Evolutionary conservation across 2,113 vertebrate genomes (phyloP), one percentile per base, ranked within the genome.

Genomic region (Myotis yumanensis): DNA sequence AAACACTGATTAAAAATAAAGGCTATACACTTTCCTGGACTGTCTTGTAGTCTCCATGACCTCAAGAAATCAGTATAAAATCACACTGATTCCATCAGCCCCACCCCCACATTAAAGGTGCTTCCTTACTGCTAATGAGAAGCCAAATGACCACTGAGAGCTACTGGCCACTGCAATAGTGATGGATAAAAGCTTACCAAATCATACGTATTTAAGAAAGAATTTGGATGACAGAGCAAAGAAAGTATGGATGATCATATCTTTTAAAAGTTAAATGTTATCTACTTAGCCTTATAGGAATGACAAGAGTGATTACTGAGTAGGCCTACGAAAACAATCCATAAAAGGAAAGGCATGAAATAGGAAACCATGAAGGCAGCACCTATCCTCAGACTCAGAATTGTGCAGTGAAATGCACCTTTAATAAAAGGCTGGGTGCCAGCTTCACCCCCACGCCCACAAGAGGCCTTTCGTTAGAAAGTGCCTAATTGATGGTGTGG

Each of bases 31-130:
- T 57, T 83, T 57, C 25, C 40, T 73, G 15, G 30, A 62, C 32
- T 62, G 17, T 77, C 72, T 66, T 59, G 3, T 0, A 14, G n/a
- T 93, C 12, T 87, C 68, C 68, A 40, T 23, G 28, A 69, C 75
- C 51, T 89, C 37, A 85, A 69, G 73, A 92, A 93, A 59, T 32
- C 16, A 83, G 20, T 11, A 64, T 37, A 89, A 52, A 94, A 89
- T n/a, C 37, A 48, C 5, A 37, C 25, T 11, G 22, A 94, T 52
- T 89, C 82, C 37, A 83, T 46, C n/a, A 82, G 83, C 52, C 30
- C 30, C 9, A 52, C 3, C 10, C 14, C 14, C 17, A 64, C 80
- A 69, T 9, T 71, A 80, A 81, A 92, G 23, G 15, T 52, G 28
- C 40, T 66, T n/a, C 20, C 7, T 86, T 80, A 86, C 0, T 76